Evolutionary conservation across 2,797 vertebrate genomes (phyloP), one percentile per base, ranked within the genome.

Genomic region (Anguilla marmorata): DNA sequence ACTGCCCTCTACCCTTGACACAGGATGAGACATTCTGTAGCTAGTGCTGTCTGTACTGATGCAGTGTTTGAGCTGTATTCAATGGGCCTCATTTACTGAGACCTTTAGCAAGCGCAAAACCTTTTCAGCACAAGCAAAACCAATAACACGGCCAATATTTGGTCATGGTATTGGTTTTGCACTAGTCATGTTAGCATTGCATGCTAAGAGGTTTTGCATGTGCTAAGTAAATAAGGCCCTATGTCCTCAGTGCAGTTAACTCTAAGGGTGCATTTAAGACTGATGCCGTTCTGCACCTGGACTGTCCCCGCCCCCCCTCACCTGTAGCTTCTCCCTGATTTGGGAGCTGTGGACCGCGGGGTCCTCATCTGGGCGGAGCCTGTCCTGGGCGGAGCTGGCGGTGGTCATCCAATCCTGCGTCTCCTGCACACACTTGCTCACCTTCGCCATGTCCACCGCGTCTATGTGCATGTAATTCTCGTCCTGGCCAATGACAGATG

Each of bases 391-490:
- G 6, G 94, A 95, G 90, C 95, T 93, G 87, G 93, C 90, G 41
- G 94, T 95, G 89, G 93, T 95, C 95, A 97, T 93, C 97, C 97
- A 97, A 86, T 96, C 95, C 37, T 94, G 93, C 27, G 93, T 92
- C 87, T 97, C 97, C 24, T 92, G 91, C 56, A 97, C 94, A 89
- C 93, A 95, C 74, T 94, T 96, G 89, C 96, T 95, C 6, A 97
- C 96, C 91, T 97, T 96, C 87, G 94, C 96, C 92, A 97, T 97
- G 91, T 97, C 96, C 86, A 93, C 93, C 87, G 94, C 94, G 86
- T 96, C 95, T 0, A 97, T 96, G 79, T 97, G 96, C 86, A 92
- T 94, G 6, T 97, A 97, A 2, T 94, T 95, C 88, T 97, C 96
- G 93, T 95, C 95, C 96, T 97, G 91, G 19, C 19, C 3, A 79